Base-by-base conservation (phyloP, 1,140 invertebrate genomes). In the Rhagoletis zephyria region DNA sequence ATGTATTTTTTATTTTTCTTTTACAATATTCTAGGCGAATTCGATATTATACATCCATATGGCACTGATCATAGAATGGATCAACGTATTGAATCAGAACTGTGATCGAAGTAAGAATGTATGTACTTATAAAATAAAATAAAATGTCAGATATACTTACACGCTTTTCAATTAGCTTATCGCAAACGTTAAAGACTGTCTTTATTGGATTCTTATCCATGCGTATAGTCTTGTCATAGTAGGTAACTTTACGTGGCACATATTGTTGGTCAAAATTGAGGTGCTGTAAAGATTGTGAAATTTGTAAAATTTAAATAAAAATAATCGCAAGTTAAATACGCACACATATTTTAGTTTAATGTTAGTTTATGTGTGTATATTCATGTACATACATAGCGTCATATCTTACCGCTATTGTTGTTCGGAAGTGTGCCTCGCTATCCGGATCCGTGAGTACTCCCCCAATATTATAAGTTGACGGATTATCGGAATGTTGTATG, bases 161-260 rank as follows among this genome's bases (percentile, higher is more conserved):
- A 90, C 95, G 93, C 90, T 96, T 94, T 7, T 96, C 95, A 89
- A 97, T 98, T 7, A 99, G 94, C 92, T 96, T 95, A 90, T 97
- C 97, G 94, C 98, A 99, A 63, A 99, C 97, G 92, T 96, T 97
- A 48, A 98, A 94, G 16, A 98, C 98, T 0, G 98, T 98, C 89
- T 96, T 95, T 88, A 99, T 99, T 1, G 98, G 98, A 94, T 99
- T 99, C 65, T 96, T 95, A 93, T 98, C 97, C 97, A 99, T 99
- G 77, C 96, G 94, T 90, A 98, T 98, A 5, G 97, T 96, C 81
- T 96, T 96, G 89, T 97, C 96, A 91, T 97, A 96, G 90, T 97
- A 97, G 4, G 96, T 97, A 0, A 97, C 95, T 85, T 96, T 97
- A 89, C 95, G 95, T 42, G 96, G 96, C 30, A 98, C 96, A 93